Base-by-base conservation (phyloP, 1,140 invertebrate genomes). In the Drosophila ogumai region DNA sequence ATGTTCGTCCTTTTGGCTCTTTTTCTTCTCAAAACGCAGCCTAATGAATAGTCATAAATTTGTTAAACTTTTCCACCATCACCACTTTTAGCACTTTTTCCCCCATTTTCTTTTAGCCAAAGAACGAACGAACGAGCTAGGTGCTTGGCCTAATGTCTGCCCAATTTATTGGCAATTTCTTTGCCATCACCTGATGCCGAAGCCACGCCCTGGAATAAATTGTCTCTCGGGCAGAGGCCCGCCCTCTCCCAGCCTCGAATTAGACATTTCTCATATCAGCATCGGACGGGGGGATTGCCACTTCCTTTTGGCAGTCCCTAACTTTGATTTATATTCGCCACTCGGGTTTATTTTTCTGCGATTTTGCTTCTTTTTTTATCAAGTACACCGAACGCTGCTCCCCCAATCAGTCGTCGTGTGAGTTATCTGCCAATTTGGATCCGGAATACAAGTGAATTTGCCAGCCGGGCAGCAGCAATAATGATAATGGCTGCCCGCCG, bases 161-260 rank as follows among this genome's bases (percentile, higher is more conserved):
- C 74, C 84, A 87, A 87, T 87, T 87, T 87, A 87, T 87, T 90
- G 80, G 67, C 84, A 77, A 87, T 87, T 90, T 78, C 73, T 84
- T 58, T 60, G 34, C 56, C 64, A 79, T 61, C 75, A 79, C 58
- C 66, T 79, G 73, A 75, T 76, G 47, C 60, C 47, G 10, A 10
- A 40, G 44, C 64, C 73, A 68, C 74, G 63, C 63, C 63, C 73
- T 40, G 28, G 13, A 71, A 73, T 72, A 72, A 72, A 73, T 73
- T 72, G 52, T 72, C 46, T 54, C 68, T 74, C 50, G 46, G 46
- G 52, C 52, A n/a, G 13, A 38, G 34, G 3, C 32, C 43, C 36
- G 3, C 32, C 43, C 36, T 43, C 15, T 40, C 12, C 12, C 13
- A 10, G 67, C 55, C 47, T 22, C 15, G 66, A 75, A 50, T 67